These are phyloP conservation scores for Chrysochloris asiatica DNA, from an alignment of 2,113 vertebrate genomes.

Conservation along the genomic window DNA sequence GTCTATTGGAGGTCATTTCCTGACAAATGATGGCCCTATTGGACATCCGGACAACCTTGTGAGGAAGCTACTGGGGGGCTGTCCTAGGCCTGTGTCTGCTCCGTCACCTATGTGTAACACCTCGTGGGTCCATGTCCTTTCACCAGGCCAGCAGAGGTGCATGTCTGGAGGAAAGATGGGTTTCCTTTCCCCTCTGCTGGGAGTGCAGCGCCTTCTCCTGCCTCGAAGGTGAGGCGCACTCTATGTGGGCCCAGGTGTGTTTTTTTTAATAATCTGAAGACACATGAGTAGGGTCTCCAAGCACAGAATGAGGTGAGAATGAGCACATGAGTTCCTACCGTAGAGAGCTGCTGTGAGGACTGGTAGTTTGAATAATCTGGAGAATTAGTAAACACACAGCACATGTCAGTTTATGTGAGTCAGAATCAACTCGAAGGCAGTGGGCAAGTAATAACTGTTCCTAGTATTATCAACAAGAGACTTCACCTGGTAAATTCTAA, in stretches of 20 bases:
- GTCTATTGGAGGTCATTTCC: not conserved
- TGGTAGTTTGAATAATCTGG: no score
- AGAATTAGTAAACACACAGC: no score
- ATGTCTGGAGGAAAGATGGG: not conserved
- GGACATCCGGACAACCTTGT: accelerated
- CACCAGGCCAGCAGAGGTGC: no score
- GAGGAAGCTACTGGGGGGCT: not conserved
- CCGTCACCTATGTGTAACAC: no score
- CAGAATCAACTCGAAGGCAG: no score
- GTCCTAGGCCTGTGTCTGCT: not conserved
- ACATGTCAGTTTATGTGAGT: no score
- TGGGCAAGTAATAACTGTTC: not conserved
- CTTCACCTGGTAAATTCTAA: not conserved
- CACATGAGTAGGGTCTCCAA: not conserved
- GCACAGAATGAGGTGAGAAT: not conserved
- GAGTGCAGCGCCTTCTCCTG: not conserved
- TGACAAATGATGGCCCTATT: accelerated
- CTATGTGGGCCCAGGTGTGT: not conserved
- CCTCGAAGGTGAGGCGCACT: no score
- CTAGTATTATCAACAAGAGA: not conserved
- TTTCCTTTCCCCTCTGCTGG: not conserved
- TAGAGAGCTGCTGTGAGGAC: no score
- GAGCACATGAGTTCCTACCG: no score
- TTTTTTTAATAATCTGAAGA: not conserved
- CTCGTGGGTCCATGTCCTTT: no score